These are phyloP conservation scores for Psix sp. DNA, from an alignment of 1,140 invertebrate genomes.

Conservation along the genomic window DNA sequence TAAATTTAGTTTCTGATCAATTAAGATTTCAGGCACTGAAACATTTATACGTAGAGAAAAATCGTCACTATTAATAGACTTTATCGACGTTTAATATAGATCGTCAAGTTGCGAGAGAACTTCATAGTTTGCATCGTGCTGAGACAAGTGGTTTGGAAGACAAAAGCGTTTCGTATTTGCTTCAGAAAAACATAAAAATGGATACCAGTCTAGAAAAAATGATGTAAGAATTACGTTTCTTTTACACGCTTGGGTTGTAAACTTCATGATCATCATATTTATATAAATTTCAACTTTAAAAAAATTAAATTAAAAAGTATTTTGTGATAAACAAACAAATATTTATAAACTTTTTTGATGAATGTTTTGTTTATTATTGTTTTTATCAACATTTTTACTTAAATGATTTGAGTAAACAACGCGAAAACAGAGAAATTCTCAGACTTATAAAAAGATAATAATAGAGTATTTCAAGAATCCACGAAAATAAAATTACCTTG, in stretches of 20 bases:
- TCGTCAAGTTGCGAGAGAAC: conserved; percentile 35
- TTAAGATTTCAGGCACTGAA: too few relatives aligned
- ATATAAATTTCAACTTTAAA: too few relatives aligned
- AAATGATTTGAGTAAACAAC: not conserved
- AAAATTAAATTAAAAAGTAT: too few relatives aligned
- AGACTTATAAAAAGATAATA: conserved; percentile 24
- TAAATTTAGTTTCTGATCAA: too few relatives aligned
- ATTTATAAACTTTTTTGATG: too few relatives aligned
- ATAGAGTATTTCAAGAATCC: conserved; percentile 40
- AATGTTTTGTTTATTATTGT: too few relatives aligned
- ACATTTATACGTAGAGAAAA: conserved; percentile 34
- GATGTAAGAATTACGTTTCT: conserved; percentile 17
- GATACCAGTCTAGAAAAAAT: conserved; percentile 18
- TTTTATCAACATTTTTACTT: too few relatives aligned
- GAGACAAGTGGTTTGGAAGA: conserved; percentile 9
- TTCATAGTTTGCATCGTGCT: conserved; percentile 19
- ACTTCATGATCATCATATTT: too few relatives aligned
- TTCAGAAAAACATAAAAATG: conserved; percentile 10
- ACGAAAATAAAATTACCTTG: conserved; percentile 56
- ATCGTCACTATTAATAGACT: conserved; percentile 46
- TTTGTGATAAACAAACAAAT: too few relatives aligned
- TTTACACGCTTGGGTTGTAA: not conserved
- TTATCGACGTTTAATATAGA: conserved; percentile 57
- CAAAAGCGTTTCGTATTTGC: not conserved
- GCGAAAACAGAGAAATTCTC: not conserved